Evolutionary conservation across 2,888 invertebrate species (phyloP), one percentile per base, ranked within the genome.

Genomic region (Epinotia ramella): DNA sequence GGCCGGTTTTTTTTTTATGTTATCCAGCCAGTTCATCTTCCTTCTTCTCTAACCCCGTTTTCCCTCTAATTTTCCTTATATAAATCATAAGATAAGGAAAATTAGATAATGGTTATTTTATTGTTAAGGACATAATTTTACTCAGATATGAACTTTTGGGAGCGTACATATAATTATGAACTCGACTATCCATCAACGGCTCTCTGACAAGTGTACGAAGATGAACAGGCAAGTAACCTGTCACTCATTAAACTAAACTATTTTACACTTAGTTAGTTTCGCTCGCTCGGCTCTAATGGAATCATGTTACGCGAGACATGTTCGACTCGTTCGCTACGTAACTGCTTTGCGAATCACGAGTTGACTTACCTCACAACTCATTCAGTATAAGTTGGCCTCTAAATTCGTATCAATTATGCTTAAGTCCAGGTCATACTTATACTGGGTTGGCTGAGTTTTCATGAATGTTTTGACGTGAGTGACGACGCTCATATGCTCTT

Each of bases 231-330:
- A 16, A 16, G 1, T 12, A 16, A 53, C 53, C n/a, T 53, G 6
- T 13, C 53, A 53, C n/a, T n/a, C 4, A 49, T 49, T 16, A 49
- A 1, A 13, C 16, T 49, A 53, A 0, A 16, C 49, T 49, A 53
- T 53, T 53, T n/a, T 2, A 53, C n/a, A 53, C 53, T n/a, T 53
- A 53, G 53, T n/a, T 53, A 53, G 53, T 9, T 49, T 40, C 11
- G 53, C 44, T 12, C 53, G 57, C 20, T 53, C 28, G 57, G 56
- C 40, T 57, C 33, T 69, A 46, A 69, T 59, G 3, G 59, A 69
- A 69, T 60, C 24, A 69, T 5, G n/a, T n/a, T n/a, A 44, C 59
- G 69, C 44, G 69, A 46, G 11, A 59, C 46, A 69, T 16, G n/a
- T 69, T 60, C 46, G 46, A 46, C 59, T 40, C 20, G 40, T 16